These are phyloP conservation scores for Nannospalax galili DNA, from an alignment of 2,113 vertebrate species.

Conservation along the genomic window DNA sequence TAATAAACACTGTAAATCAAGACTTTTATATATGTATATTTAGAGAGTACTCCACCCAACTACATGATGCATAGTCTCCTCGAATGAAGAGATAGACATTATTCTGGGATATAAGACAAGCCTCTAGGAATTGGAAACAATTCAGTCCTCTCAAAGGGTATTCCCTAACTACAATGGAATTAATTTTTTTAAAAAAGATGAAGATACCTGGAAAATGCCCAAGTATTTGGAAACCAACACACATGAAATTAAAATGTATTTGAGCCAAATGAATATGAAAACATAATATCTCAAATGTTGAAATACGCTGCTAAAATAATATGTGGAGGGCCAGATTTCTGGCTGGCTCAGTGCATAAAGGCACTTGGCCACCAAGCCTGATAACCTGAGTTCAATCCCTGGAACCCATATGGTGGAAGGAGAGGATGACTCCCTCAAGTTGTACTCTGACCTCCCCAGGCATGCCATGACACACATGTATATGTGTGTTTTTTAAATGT, in stretches of 20 bases:
- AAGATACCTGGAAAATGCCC: not conserved
- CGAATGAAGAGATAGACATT: not conserved
- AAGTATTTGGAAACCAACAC: constrained; percentile 37
- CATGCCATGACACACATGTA: too few relatives aligned
- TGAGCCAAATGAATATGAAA: not conserved
- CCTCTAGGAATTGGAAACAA: constrained; percentile 32
- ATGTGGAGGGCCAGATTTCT: rapidly evolving
- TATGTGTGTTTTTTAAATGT: too few relatives aligned
- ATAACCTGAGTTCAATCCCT: not conserved
- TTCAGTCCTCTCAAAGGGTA: constrained; percentile 3
- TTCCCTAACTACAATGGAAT: not conserved
- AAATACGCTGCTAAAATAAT: not conserved
- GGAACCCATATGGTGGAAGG: not conserved
- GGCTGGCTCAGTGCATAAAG: too few relatives aligned
- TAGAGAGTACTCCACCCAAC: not conserved
- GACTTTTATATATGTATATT: not conserved
- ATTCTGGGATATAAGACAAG: not conserved
- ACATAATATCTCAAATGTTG: not conserved
- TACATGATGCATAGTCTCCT: constrained; percentile 13
- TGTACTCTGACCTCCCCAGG: not conserved
- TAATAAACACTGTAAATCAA: not conserved
- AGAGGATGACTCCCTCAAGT: not conserved
- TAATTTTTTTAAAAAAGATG: not conserved
- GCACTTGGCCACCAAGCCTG: too few relatives aligned
- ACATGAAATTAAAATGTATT: not conserved